phyloP scores from a whole-genome alignment of 2,113 vertebrate genomes.

The Glareola pratincola region DNA sequence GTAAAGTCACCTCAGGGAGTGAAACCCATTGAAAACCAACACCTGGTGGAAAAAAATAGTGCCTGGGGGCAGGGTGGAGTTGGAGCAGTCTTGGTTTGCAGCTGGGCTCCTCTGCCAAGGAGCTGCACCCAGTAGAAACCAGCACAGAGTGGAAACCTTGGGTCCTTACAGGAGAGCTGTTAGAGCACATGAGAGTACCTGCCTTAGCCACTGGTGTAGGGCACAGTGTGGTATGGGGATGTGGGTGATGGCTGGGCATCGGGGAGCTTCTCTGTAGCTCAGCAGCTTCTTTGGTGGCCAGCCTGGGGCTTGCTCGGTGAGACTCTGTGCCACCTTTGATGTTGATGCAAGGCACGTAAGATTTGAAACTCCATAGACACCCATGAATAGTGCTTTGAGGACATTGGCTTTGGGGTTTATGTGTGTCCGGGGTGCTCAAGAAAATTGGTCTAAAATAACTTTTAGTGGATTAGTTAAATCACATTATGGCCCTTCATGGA shows the following conservation, averaged over 20 bases:
- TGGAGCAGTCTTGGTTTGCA: neutral
- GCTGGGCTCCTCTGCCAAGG: neutral
- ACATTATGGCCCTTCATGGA: neutral
- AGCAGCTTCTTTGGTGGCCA: neutral
- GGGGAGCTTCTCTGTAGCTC: neutral
- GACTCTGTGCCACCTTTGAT: neutral
- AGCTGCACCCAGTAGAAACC: neutral
- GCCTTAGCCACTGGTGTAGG: rapidly evolving
- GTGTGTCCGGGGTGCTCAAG: neutral
- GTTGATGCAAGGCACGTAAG: neutral
- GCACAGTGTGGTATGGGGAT: neutral
- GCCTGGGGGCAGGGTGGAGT: neutral
- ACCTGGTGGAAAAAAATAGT: neutral
- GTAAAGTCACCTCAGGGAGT: neutral
- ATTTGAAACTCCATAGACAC: neutral
- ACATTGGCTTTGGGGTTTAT: neutral
- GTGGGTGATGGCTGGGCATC: rapidly evolving
- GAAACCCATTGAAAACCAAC: neutral
- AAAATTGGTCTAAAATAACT: neutral
- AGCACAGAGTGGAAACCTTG: neutral
- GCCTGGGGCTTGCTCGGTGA: neutral
- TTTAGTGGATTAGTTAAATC: constrained; percentile 15
- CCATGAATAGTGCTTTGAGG: neutral
- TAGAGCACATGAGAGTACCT: neutral
- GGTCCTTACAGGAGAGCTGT: neutral